Evolutionary conservation across 1,140 invertebrate species (phyloP), one percentile per base, ranked within the genome.

Genomic region (Diprion similis): DNA sequence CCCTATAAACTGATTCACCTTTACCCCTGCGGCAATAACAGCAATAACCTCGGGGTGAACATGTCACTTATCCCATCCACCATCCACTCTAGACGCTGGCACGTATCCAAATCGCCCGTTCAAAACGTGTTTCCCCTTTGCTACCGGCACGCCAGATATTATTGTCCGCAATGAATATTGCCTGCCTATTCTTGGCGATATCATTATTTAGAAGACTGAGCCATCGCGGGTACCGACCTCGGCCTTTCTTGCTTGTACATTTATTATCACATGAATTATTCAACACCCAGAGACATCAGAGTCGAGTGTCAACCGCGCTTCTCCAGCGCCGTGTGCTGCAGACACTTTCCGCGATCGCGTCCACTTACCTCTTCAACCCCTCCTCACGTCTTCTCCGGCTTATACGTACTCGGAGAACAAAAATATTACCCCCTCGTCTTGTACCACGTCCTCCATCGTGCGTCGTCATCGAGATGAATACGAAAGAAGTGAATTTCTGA

Each of bases 101-200:
- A 15, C 51, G 11, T 13, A 17, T 13, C 51, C 51, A 59, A 59
- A 59, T 59, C 51, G 51, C 51, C 24, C 24, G 24, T 37, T 59
- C 51, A 59, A 59, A 59, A 13, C n/a, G 3, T 9, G 51, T 59
- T 17, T 59, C 51, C n/a, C 51, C 51, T 10, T 10, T 51, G 11
- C 9, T 59, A 59, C 51, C 51, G n/a, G 1, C 9, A 9, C 51
- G 11, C 51, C 11, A 59, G 51, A 59, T 17, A 59, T 59, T 17
- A 59, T 59, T 59, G 11, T 59, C 51, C 51, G 51, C 51, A 59
- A 59, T 59, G 51, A 59, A 59, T 59, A 59, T 59, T 17, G 51
- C n/a, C 51, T 17, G 51, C 9, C 51, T 59, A 59, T 59, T 59
- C 51, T 59, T 6, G n/a, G 51, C 51, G 51, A 59, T 59, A 59